phyloP scores from a whole-genome alignment of 2,797 vertebrate genomes.

The Cyprinodon diabolis region DNA sequence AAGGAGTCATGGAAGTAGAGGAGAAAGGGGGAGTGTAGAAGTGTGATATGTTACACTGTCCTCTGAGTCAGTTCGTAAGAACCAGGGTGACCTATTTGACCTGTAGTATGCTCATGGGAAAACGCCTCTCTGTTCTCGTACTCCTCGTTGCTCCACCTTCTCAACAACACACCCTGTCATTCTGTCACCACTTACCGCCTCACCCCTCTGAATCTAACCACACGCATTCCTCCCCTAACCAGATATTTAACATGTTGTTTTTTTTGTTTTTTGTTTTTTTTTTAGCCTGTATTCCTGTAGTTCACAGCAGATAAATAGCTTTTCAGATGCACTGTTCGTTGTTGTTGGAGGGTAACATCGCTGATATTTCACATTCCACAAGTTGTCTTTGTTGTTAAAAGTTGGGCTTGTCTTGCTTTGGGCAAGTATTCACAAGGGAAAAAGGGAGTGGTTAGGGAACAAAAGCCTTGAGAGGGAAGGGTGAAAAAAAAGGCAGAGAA shows the following conservation, averaged over 20 bases:
- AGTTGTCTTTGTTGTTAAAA: background rate
- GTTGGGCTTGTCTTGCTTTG: slow-evolving; percentile 14
- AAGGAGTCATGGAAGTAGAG: slow-evolving; percentile 17
- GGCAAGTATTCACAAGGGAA: slow-evolving; percentile 25
- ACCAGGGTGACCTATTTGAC: slow-evolving; percentile 37
- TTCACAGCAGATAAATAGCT: background rate
- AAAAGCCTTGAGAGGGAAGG: slow-evolving; percentile 46
- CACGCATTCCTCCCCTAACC: background rate
- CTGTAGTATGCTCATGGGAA: slow-evolving; percentile 55
- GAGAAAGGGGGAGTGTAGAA: slow-evolving; percentile 43
- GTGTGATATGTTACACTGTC: slow-evolving; percentile 65
- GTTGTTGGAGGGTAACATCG: background rate
- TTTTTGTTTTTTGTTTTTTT: background rate
- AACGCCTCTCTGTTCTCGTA: slow-evolving; percentile 47
- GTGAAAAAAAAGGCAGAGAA: slow-evolving; percentile 30
- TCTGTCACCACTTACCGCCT: slow-evolving; percentile 50
- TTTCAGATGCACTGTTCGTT: background rate
- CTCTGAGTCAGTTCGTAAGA: slow-evolving; percentile 47
- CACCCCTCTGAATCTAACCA: slow-evolving; percentile 14
- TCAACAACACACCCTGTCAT: slow-evolving; percentile 61
- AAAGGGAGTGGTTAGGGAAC: slow-evolving; percentile 68
- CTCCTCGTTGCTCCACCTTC: slow-evolving; percentile 25
- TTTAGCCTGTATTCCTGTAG: background rate
- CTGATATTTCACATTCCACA: slow-evolving; percentile 21
- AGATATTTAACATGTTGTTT: background rate